Conservation (phyloP, 2,888 invertebrate species). For the Helleia helle region DNA sequence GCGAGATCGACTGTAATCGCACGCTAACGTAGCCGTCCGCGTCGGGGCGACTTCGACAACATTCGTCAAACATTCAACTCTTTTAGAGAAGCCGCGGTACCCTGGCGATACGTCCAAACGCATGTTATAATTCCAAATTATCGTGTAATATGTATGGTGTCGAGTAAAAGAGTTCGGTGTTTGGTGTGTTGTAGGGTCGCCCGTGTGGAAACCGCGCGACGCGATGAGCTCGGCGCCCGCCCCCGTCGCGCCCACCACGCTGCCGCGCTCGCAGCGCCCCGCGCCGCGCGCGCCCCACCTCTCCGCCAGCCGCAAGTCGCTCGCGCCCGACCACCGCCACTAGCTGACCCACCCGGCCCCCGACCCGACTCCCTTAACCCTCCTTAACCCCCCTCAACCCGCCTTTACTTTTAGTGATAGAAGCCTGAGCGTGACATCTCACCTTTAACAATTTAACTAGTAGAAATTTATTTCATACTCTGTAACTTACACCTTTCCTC, state of each 20-base stretch:
- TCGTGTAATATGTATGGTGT: constrained; percentile 28
- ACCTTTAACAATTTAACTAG: too few species aligned
- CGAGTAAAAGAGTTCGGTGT: constrained; percentile 69
- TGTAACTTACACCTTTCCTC: too few species aligned
- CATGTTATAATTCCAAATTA: constrained; percentile 37
- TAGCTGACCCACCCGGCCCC: constrained; percentile 25
- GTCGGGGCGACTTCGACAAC: constrained; percentile 38
- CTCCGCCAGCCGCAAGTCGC: constrained; percentile 71
- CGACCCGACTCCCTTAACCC: constrained; percentile 16
- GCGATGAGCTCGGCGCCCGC: constrained; percentile 52
- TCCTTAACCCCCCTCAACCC: neutral
- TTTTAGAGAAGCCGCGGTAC: constrained; percentile 52
- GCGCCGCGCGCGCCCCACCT: constrained; percentile 60
- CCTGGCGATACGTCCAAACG: constrained; percentile 48
- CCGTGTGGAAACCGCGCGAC: constrained; percentile 98
- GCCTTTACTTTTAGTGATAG: too few species aligned
- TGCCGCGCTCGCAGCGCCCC: constrained; percentile 61
- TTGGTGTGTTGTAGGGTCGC: constrained; percentile 91
- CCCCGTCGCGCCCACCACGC: constrained; percentile 52
- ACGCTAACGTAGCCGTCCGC: neutral
- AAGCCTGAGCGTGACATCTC: too few species aligned
- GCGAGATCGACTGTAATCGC: constrained; percentile 6
- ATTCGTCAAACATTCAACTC: constrained; percentile 76
- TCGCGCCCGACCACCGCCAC: constrained; percentile 67
- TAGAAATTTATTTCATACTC: too few species aligned